Evolutionary conservation across 2,888 invertebrate genomes (phyloP).

Genomic region (Folsomia manolachei): DNA sequence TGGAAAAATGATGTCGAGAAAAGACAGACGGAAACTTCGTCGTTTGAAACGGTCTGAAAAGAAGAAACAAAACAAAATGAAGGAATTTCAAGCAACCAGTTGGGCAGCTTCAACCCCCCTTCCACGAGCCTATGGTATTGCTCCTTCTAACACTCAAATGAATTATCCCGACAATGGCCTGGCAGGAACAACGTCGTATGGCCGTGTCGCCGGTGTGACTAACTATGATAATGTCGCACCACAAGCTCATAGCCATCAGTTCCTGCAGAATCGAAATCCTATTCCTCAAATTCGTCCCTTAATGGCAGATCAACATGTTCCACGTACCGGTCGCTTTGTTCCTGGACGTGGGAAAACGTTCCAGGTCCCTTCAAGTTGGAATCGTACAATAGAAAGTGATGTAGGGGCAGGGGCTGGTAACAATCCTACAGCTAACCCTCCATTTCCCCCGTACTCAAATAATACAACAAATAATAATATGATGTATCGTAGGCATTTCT

Average conservation of each 20-base stretch:
- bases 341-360: constrained; percentile 5
- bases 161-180: neutral
- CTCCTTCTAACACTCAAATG: neutral
- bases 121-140: neutral
- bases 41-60: neutral
- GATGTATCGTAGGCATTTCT: too few species aligned
- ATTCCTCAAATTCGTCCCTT: neutral
- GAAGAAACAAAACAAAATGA: neutral
- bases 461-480: too few species aligned
- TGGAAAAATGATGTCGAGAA: neutral
- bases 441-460: too few species aligned
- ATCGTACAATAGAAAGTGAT: neutral
- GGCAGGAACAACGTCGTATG: too few species aligned
- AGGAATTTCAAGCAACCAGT: neutral
- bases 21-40: neutral
- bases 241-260: neutral
- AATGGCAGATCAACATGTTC: neutral
- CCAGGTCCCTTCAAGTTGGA: constrained; percentile 13
- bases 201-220: neutral
- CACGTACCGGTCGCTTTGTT: neutral
- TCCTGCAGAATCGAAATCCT: neutral
- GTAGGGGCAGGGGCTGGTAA: too few species aligned
- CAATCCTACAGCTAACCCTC: too few species aligned
- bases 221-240: neutral
- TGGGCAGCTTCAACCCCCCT: neutral